A percentile compares a stretch with the other conserved stretches of the same genome.
phyloP scores from a whole-genome alignment of 2,797 vertebrate species.

The Poecilia gillii region DNA sequence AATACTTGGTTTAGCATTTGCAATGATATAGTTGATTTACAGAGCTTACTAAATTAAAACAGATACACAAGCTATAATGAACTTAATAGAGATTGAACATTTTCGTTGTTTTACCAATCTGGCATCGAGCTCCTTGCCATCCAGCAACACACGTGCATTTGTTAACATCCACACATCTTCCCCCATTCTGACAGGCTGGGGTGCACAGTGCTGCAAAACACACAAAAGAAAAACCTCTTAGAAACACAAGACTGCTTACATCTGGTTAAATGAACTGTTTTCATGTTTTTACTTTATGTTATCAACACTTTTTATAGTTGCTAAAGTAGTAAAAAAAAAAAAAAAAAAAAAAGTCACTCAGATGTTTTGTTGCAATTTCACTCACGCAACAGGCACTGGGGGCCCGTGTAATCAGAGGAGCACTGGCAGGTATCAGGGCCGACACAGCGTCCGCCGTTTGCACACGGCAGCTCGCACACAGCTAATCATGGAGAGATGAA shows the following conservation, averaged over 20 bases:
- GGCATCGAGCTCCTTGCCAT: constrained; percentile 85
- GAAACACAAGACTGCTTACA: background rate
- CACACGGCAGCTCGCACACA: constrained; percentile 82
- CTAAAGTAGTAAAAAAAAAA: background rate
- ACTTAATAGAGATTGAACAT: background rate
- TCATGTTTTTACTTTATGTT: background rate
- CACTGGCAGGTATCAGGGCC: constrained; percentile 83
- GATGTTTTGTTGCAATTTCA: constrained; percentile 44
- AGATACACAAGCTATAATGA: background rate
- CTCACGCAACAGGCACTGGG: constrained; percentile 84
- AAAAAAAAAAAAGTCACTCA: background rate
- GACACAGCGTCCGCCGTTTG: constrained; percentile 83
- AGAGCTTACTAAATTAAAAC: background rate
- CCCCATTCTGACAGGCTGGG: constrained; percentile 82
- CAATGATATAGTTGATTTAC: background rate
- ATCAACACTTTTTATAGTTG: background rate
- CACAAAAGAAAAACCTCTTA: constrained; percentile 29
- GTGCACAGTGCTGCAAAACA: constrained; percentile 79
- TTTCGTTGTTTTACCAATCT: constrained; percentile 77
- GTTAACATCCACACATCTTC: constrained; percentile 85
- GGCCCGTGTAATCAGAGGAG: constrained; percentile 82
- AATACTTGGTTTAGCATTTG: background rate
- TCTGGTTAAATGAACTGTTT: background rate
- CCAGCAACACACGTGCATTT: constrained; percentile 80
- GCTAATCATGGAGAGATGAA: constrained; percentile 57